Evolutionary conservation across 2,797 vertebrate species (phyloP).

Genomic region (Tamandua tetradactyla): DNA sequence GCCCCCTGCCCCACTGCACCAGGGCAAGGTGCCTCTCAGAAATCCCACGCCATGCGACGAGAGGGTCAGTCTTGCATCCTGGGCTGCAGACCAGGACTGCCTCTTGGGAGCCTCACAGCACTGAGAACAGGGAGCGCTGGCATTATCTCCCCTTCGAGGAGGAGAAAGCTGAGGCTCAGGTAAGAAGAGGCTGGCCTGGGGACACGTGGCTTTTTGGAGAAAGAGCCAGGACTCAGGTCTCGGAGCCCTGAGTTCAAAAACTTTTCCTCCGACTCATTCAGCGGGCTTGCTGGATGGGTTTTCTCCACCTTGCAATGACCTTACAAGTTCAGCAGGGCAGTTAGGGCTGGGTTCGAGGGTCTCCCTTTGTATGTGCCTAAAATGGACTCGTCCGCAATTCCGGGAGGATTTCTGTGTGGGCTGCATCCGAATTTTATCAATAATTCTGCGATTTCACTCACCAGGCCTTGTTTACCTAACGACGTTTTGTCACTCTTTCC

Average conservation of each 20-base stretch:
- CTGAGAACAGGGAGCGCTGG: neutral
- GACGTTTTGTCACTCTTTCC: neutral
- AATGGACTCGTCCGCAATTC: neutral
- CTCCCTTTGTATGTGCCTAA: neutral
- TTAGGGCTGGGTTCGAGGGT: accelerated
- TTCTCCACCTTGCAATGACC: neutral
- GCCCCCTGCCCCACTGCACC: neutral
- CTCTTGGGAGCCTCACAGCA: neutral
- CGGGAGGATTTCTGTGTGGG: neutral
- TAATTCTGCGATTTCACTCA: neutral
- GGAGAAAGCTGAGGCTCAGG: neutral
- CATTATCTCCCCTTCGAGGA: neutral
- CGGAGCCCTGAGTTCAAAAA: neutral
- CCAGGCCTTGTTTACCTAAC: neutral
- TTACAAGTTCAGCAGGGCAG: neutral
- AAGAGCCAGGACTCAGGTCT: neutral
- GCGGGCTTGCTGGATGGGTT: neutral
- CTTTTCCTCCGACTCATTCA: neutral
- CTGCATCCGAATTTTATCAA: neutral
- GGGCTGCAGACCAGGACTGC: neutral
- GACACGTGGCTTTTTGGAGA: neutral
- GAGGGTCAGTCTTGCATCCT: accelerated
- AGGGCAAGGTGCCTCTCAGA: accelerated
- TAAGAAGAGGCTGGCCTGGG: neutral
- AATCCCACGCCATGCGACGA: accelerated